Conservation (phyloP, 2,797 vertebrate species). For the Neopelma chrysocephalum region DNA sequence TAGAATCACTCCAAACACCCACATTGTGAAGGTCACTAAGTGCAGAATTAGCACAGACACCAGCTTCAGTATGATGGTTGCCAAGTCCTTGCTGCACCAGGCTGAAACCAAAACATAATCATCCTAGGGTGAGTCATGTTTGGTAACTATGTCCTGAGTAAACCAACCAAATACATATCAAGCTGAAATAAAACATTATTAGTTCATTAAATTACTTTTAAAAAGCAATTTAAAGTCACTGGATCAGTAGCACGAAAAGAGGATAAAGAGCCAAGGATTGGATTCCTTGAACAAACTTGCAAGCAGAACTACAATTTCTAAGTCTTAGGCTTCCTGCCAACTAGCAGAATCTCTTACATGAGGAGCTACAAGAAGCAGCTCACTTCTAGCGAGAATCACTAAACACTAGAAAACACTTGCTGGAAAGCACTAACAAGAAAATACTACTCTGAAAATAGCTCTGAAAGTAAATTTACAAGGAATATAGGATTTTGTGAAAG, state of each 20-base stretch:
- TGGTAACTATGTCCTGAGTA: not conserved
- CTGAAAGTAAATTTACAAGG: not conserved
- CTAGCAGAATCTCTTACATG: not conserved
- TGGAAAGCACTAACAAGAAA: not conserved
- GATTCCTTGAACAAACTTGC: not conserved
- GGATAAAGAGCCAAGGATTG: not conserved
- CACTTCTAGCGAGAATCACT: not conserved
- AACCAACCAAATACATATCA: constrained; percentile 7
- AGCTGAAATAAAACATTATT: constrained; percentile 30
- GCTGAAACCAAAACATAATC: constrained; percentile 29
- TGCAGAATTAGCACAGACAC: constrained; percentile 52
- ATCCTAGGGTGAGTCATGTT: constrained; percentile 30
- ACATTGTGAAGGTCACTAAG: constrained; percentile 59
- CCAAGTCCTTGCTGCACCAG: constrained; percentile 57
- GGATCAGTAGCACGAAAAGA: constrained; percentile 1
- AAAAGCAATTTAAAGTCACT: constrained; percentile 29
- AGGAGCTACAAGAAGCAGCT: not conserved
- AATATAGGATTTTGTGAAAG: not conserved
- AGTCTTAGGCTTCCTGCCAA: constrained; percentile 14
- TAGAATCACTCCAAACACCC: constrained; percentile 38
- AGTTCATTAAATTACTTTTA: constrained; percentile 8
- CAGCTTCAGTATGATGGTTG: constrained; percentile 1
- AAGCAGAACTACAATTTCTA: not conserved
- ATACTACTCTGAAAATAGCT: not conserved
- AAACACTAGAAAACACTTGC: not conserved